A percentile compares a stretch with the other conserved stretches of the same genome.
phyloP scores from a whole-genome alignment of 2,888 invertebrate species.

The Aspidiotus rigidus region DNA sequence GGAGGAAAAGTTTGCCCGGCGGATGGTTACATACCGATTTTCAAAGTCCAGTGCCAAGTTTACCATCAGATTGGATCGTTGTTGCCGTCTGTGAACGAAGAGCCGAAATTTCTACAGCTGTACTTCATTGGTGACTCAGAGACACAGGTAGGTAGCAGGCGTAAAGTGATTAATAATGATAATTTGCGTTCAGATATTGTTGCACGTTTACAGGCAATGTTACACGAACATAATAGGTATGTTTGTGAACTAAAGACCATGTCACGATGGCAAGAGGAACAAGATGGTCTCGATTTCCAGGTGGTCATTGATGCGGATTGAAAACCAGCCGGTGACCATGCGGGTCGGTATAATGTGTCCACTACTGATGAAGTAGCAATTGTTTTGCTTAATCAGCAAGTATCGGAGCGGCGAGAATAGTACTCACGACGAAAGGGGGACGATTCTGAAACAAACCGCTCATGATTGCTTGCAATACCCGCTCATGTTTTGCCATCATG shows the following conservation, averaged over 20 bases:
- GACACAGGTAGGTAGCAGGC: not conserved
- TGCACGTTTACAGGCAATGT: too few relatives aligned
- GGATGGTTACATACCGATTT: not conserved
- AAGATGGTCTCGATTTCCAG: not conserved
- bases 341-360: slow-evolving; percentile 34
- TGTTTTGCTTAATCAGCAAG: slow-evolving; percentile 24
- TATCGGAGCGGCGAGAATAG: not conserved
- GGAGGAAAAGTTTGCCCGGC: not conserved
- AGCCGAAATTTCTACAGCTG: not conserved
- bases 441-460: slow-evolving; percentile 45
- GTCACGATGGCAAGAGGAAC: not conserved
- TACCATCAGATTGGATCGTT: not conserved
- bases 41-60: not conserved
- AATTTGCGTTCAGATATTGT: not conserved
- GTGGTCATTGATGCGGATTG: slow-evolving; percentile 32
- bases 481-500: slow-evolving; percentile 30
- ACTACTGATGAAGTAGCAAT: slow-evolving; percentile 33
- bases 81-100: not conserved
- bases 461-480: slow-evolving; percentile 30
- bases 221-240: not conserved
- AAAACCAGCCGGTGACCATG: slow-evolving; percentile 24
- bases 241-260: not conserved
- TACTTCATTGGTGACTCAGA: not conserved
- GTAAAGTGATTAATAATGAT: not conserved
- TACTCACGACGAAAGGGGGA: not conserved